These are phyloP conservation scores for Aproaerema taeniolella DNA, from an alignment of 2,888 invertebrate genomes.

Conservation along the genomic window DNA sequence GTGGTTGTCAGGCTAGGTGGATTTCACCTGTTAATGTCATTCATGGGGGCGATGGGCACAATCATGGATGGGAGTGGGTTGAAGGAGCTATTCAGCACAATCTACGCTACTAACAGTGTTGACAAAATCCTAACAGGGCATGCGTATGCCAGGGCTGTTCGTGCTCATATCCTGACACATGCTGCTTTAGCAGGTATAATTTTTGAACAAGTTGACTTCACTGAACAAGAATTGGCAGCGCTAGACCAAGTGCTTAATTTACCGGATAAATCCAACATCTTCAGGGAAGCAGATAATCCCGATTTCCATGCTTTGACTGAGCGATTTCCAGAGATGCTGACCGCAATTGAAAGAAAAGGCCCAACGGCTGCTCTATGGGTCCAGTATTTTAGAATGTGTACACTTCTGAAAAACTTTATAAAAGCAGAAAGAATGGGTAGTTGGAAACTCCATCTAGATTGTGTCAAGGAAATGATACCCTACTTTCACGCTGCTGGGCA, in stretches of 20 bases:
- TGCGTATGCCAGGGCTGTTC: not conserved
- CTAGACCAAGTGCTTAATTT: too few species aligned
- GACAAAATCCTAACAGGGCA: not conserved
- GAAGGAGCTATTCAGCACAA: not conserved
- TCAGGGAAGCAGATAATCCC: too few species aligned
- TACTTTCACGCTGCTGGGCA: too few species aligned
- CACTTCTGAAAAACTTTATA: not conserved
- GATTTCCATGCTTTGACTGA: too few species aligned
- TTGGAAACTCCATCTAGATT: too few species aligned
- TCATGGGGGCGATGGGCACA: constrained; percentile 29
- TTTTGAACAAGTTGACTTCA: constrained; percentile 24
- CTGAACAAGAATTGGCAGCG: constrained; percentile 23
- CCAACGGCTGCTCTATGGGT: not conserved
- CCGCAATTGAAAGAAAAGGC: not conserved
- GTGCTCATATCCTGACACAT: constrained; percentile 12
- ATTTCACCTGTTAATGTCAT: constrained; percentile 37
- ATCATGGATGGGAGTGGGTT: constrained; percentile 33
- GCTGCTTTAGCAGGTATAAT: constrained; percentile 26
- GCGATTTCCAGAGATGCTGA: not conserved
- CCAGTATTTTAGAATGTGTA: not conserved
- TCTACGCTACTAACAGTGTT: not conserved
- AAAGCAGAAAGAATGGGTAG: constrained; percentile 23
- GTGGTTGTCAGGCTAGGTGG: constrained; percentile 31
- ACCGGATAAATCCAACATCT: too few species aligned
- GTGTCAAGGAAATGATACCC: too few species aligned